phyloP scores from a whole-genome alignment of 2,113 vertebrate species.

The Ceratotherium simum region DNA sequence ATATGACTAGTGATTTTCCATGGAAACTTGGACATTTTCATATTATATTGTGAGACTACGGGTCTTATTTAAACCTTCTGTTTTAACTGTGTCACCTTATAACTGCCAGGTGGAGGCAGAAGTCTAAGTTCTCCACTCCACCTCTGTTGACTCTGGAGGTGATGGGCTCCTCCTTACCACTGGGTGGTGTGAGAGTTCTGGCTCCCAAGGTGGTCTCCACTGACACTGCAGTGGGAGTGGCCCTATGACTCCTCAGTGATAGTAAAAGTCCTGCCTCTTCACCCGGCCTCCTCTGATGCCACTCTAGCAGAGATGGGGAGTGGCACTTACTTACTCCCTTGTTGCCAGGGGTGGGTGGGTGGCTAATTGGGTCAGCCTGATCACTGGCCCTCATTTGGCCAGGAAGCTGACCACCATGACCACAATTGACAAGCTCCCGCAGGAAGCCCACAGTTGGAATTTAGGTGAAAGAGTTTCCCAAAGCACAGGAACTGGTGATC shows the following conservation, averaged over 20 bases:
- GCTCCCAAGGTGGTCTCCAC: neutral
- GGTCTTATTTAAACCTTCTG: neutral
- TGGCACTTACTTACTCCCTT: neutral
- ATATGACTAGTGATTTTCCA: neutral
- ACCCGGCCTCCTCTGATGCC: too few relatives aligned
- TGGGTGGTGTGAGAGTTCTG: neutral
- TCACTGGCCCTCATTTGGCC: neutral
- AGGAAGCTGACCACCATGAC: neutral
- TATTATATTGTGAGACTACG: neutral
- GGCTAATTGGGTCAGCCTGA: neutral
- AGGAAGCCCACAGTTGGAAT: neutral
- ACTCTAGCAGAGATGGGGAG: neutral
- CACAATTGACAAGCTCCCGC: neutral
- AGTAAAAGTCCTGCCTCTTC: neutral
- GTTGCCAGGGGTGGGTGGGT: neutral
- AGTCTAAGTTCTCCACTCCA: neutral
- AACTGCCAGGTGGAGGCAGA: neutral
- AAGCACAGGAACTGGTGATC: neutral
- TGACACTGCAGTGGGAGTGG: accelerated
- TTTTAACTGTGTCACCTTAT: neutral
- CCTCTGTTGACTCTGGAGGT: neutral
- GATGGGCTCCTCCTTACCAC: neutral
- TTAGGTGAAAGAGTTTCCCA: neutral
- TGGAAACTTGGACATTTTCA: neutral
- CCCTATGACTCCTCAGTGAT: too few relatives aligned